Evolutionary conservation across 1,140 invertebrate species (phyloP).

Genomic region (Cotesia typhae): DNA sequence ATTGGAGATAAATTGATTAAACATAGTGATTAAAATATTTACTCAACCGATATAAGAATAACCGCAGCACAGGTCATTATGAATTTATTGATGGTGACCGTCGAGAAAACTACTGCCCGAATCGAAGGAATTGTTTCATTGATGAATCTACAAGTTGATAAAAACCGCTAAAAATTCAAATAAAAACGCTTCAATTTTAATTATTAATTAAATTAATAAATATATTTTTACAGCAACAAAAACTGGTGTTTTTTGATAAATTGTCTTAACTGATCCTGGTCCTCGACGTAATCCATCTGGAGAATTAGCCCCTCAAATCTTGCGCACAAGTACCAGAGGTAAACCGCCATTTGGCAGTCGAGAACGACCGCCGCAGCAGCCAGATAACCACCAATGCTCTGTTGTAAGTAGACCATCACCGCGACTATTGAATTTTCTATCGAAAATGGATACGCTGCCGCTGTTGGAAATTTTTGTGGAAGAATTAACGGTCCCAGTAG

Average conservation of each 20-base stretch:
- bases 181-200: background rate
- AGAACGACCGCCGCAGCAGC: constrained; percentile 30
- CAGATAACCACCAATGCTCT: constrained; percentile 39
- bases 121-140: background rate
- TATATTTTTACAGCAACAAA: constrained; percentile 31
- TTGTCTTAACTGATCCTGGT: background rate
- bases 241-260: constrained; percentile 42
- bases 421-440: constrained; percentile 26
- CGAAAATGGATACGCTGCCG: constrained; percentile 44
- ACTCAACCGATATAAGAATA: constrained; percentile 19
- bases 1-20: background rate
- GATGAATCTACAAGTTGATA: background rate
- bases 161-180: background rate
- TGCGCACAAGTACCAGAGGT: constrained; percentile 44
- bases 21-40: background rate
- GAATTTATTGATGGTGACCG: constrained; percentile 12
- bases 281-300: constrained; percentile 15
- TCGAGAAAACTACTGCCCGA: constrained; percentile 12
- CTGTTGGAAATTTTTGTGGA: constrained; percentile 37
- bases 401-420: constrained; percentile 39
- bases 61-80: constrained; percentile 27
- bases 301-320: constrained; percentile 41
- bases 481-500: constrained; percentile 37
- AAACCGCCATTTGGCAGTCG: constrained; percentile 39
- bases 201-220: background rate